Conservation (phyloP, 2,797 vertebrate species). For the Paedocypris micromegethes region DNA sequence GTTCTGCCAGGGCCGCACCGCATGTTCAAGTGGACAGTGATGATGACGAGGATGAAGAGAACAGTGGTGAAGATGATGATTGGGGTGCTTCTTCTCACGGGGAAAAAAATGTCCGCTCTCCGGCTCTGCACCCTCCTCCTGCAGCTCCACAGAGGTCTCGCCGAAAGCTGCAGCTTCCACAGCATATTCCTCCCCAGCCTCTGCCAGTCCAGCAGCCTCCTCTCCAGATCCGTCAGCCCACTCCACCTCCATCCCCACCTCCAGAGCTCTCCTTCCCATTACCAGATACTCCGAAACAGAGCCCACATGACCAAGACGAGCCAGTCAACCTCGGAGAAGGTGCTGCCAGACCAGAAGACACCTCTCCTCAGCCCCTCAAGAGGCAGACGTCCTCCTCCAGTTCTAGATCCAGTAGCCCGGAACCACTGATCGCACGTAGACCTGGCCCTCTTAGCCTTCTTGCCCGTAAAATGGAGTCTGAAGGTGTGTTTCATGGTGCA, state of each 20-base stretch:
- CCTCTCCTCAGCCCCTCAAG: constrained; percentile 53
- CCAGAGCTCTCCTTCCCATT: constrained; percentile 69
- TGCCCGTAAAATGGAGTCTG: constrained; percentile 71
- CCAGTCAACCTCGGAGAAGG: constrained; percentile 50
- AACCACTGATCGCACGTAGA: constrained; percentile 62
- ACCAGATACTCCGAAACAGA: constrained; percentile 77
- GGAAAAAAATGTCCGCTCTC: constrained; percentile 49
- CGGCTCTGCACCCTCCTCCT: constrained; percentile 50
- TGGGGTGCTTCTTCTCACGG: constrained; percentile 56
- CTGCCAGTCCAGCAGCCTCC: constrained; percentile 58
- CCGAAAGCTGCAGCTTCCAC: constrained; percentile 72
- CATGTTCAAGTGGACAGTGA: constrained; percentile 59
- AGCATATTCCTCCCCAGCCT: constrained; percentile 71
- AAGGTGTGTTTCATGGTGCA: constrained; percentile 56
- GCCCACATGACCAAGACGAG: constrained; percentile 67
- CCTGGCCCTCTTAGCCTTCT: constrained; percentile 68
- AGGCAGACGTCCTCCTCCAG: constrained; percentile 69
- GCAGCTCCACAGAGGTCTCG: constrained; percentile 58
- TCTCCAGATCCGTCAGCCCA: constrained; percentile 68
- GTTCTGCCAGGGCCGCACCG: constrained; percentile 56
- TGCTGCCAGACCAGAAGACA: constrained; percentile 40
- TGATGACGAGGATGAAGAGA: constrained; percentile 62
- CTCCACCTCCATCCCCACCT: constrained; percentile 72
- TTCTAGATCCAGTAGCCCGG: constrained; percentile 77
- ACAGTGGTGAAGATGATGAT: constrained; percentile 50